phyloP scores from a whole-genome alignment of 2,113 vertebrate genomes.

The Buteo buteo region DNA sequence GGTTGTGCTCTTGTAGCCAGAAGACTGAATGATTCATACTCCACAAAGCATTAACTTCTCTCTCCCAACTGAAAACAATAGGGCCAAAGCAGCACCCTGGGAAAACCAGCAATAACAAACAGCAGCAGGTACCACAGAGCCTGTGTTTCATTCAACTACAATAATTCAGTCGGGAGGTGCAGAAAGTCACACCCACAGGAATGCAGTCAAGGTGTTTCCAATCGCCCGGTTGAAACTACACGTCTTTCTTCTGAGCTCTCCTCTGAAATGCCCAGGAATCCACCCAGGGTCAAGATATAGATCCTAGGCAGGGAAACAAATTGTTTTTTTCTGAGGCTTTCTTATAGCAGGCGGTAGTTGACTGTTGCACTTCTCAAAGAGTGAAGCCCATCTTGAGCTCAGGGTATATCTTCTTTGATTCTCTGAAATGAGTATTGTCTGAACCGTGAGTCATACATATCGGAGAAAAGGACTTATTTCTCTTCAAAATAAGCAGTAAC shows the following conservation, averaged over 20 bases:
- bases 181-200: neutral
- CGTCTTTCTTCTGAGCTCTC: neutral
- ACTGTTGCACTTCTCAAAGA: neutral
- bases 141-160: rapidly evolving
- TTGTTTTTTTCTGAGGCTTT: neutral
- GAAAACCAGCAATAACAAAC: neutral
- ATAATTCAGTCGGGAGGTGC: neutral
- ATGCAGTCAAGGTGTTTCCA: neutral
- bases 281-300: neutral
- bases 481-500: neutral
- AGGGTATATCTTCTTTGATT: neutral
- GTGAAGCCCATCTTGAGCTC: neutral
- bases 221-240: rapidly evolving
- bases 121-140: neutral
- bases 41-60: neutral
- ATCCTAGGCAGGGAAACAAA: neutral
- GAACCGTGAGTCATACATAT: neutral
- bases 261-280: neutral
- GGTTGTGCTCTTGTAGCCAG: neutral
- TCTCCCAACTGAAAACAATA: neutral
- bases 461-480: neutral
- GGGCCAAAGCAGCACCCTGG: neutral
- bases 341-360: neutral
- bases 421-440: neutral
- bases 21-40: neutral